Percentiles rank a stretch among this genome's conserved stretches.
Conservation (phyloP, 1,140 invertebrate genomes). For the Rhizoglyphus robini region DNA sequence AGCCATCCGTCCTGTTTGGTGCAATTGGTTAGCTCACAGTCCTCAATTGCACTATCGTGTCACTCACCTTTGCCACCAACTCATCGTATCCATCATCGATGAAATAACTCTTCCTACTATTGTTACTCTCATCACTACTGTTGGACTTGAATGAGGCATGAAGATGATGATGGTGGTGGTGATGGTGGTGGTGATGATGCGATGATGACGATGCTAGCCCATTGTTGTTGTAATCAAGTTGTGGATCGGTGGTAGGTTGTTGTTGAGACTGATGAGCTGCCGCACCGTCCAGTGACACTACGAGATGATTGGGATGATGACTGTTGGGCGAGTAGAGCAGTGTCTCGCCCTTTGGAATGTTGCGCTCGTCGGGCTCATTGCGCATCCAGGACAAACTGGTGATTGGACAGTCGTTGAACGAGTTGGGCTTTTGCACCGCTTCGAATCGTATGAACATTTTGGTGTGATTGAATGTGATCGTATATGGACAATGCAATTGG, state of each 20-base stretch:
- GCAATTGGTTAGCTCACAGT: slow-evolving; percentile 76
- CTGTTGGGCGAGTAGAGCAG: not conserved
- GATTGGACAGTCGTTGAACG: slow-evolving; percentile 68
- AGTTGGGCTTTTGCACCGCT: slow-evolving; percentile 73
- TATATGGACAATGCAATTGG: too few relatives aligned
- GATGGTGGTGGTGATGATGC: not conserved
- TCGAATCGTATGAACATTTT: slow-evolving; percentile 63
- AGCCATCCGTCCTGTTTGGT: slow-evolving; percentile 97
- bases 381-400: slow-evolving; percentile 94
- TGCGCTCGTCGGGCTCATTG: slow-evolving; percentile 72
- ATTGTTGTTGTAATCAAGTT: not conserved
- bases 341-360: not conserved
- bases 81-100: not conserved
- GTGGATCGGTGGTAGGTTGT: not conserved
- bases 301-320: not conserved
- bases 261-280: not conserved
- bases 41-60: slow-evolving; percentile 34
- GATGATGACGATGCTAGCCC: too few relatives aligned
- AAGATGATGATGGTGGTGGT: slow-evolving; percentile 49
- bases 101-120: not conserved
- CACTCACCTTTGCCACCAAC: slow-evolving; percentile 61
- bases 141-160: slow-evolving; percentile 30
- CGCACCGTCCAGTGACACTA: too few relatives aligned
- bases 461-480: too few relatives aligned
- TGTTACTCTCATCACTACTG: slow-evolving; percentile 27